Percentiles rank a stretch among this genome's conserved stretches.
phyloP scores from a whole-genome alignment of 1,140 invertebrate genomes.

The Heliothis subflexa region DNA sequence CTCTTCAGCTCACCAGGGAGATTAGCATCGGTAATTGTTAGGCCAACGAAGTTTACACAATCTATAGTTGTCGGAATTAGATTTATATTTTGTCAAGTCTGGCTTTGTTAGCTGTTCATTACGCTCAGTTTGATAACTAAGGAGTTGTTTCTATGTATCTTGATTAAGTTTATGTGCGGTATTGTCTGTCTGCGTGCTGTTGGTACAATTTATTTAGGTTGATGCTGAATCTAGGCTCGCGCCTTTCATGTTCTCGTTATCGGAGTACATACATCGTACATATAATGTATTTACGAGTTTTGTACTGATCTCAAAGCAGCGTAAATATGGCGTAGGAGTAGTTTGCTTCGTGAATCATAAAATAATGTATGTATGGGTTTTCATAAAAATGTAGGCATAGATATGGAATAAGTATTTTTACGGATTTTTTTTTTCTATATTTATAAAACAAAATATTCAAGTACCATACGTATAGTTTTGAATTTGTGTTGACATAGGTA shows the following conservation, averaged over 20 bases:
- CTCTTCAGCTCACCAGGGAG: conserved; percentile 61
- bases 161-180: conserved; percentile 38
- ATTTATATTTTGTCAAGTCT: conserved; percentile 46
- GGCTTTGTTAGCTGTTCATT: conserved; percentile 44
- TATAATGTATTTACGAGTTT: conserved; percentile 21
- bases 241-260: conserved; percentile 23
- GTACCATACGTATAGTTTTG: too few species aligned
- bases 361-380: not conserved
- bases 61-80: conserved; percentile 33
- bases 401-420: too few species aligned
- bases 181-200: conserved; percentile 21
- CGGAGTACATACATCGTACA: conserved; percentile 17
- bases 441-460: too few species aligned
- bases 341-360: not conserved
- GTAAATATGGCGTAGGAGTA: not conserved
- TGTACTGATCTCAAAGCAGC: not conserved
- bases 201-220: conserved; percentile 23
- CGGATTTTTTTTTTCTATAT: too few species aligned
- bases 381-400: not conserved
- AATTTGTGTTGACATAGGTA: too few species aligned
- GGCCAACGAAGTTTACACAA: conserved; percentile 53
- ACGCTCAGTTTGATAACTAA: conserved; percentile 38
- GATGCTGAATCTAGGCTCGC: not conserved
- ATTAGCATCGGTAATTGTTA: conserved; percentile 68
- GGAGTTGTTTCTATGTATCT: conserved; percentile 24